A percentile compares a stretch with the other conserved stretches of the same genome.
These are phyloP conservation scores for Vipera latastei DNA, from an alignment of 2,797 vertebrate genomes.

Conservation along the genomic window DNA sequence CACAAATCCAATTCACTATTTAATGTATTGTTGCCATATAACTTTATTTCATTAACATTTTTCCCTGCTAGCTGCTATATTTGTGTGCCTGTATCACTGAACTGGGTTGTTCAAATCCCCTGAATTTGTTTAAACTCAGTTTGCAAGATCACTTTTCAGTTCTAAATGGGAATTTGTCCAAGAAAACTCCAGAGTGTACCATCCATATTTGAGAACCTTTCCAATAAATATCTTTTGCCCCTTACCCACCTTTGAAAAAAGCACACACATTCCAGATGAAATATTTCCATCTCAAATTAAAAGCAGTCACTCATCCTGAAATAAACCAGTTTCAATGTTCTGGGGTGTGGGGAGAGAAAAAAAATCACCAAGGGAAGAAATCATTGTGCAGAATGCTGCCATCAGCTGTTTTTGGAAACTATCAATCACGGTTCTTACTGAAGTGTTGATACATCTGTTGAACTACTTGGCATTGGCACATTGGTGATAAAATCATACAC, in stretches of 20 bases:
- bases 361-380: not conserved
- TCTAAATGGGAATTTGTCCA: slow-evolving; percentile 46
- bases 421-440: not conserved
- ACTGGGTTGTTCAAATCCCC: slow-evolving; percentile 21
- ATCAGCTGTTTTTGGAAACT: not conserved
- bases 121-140: slow-evolving; percentile 31
- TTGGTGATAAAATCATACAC: slow-evolving; percentile 7
- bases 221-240: not conserved
- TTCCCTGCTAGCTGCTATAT: not conserved
- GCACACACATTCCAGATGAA: slow-evolving; percentile 28
- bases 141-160: slow-evolving; percentile 31
- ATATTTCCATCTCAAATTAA: slow-evolving; percentile 46
- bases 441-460: slow-evolving; percentile 22
- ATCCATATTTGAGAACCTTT: slow-evolving; percentile 40
- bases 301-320: slow-evolving; percentile 13
- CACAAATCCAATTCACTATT: not conserved
- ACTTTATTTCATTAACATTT: not conserved
- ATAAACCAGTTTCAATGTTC: not conserved
- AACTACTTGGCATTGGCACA: slow-evolving; percentile 15
- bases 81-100: not conserved
- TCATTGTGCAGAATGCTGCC: slow-evolving; percentile 5
- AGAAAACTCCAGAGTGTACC: slow-evolving; percentile 46
- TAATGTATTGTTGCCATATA: not conserved
- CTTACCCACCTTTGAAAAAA: not conserved
- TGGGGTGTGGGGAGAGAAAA: not conserved